These are phyloP conservation scores for Toxotes lorentzi DNA, from an alignment of 2,797 vertebrate species.

Conservation along the genomic window DNA sequence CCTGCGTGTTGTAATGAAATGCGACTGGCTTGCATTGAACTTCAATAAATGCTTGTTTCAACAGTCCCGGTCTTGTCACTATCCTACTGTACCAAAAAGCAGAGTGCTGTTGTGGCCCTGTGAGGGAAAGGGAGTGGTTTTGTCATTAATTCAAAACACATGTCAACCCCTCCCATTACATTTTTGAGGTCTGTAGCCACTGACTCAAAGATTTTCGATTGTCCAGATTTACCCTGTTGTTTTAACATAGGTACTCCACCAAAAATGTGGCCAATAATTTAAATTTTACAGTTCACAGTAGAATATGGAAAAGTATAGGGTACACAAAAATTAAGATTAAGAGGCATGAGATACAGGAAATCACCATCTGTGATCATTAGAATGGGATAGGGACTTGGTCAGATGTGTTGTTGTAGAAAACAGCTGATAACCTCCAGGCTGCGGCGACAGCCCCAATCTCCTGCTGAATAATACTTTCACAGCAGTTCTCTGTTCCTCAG, in stretches of 20 bases:
- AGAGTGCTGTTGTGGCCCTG: conserved; percentile 32
- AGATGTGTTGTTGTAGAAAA: conserved; percentile 27
- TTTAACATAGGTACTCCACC: conserved; percentile 23
- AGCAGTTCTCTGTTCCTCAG: conserved; percentile 35
- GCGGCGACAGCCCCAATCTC: conserved; percentile 29
- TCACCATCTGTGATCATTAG: background rate
- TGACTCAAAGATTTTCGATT: conserved; percentile 34
- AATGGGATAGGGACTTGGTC: conserved; percentile 1
- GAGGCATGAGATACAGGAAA: background rate
- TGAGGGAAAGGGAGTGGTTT: conserved; percentile 48
- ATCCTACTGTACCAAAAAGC: conserved; percentile 35
- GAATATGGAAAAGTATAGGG: background rate
- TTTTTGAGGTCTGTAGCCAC: conserved; percentile 49
- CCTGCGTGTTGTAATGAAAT: conserved; percentile 78
- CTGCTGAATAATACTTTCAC: conserved; percentile 51
- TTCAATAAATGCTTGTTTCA: conserved; percentile 71
- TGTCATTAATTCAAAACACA: conserved; percentile 71
- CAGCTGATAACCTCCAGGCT: conserved; percentile 12
- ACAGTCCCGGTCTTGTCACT: conserved; percentile 29
- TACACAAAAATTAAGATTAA: background rate
- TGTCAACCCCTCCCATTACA: conserved; percentile 54
- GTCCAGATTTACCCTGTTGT: conserved; percentile 41
- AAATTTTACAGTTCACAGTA: conserved; percentile 1
- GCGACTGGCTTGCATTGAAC: conserved; percentile 84
- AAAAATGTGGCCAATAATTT: conserved; percentile 26